Evolutionary conservation across 2,888 invertebrate species (phyloP), one percentile per base, ranked within the genome.

Genomic region (Suillia variegata): DNA sequence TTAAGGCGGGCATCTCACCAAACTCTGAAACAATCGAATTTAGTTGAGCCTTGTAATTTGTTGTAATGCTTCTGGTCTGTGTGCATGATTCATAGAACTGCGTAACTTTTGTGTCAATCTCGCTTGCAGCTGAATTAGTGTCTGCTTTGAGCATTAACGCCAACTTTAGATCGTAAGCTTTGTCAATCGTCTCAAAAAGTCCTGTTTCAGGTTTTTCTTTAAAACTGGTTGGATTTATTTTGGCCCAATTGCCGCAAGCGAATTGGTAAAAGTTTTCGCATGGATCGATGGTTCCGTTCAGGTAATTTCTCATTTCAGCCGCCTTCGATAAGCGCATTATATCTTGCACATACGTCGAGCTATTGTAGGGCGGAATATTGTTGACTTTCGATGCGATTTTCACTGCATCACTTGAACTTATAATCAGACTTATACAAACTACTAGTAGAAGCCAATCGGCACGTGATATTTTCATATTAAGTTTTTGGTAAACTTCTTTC

Each of bases 71-170:
- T 2, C 24, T 34, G 1, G 63, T 58, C 20, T 73, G 66, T 33
- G 75, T 58, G 31, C 79, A 80, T 0, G 81, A 80, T 3, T 80
- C 77, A 47, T 77, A 79, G 51, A 80, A 80, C 24, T 78, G 78
- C 62, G 78, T 81, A 0, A 79, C 74, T 2, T 70, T 69, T 5
- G 70, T 70, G 24, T 75, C 76, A 21, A 75, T 73, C 12, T 67
- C 56, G 20, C 66, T 68, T 26, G 78, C 79, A 10, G 66, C 72
- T 49, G 66, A 73, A 20, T 63, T 54, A 10, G 70, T 70, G 2
- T 69, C 70, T 15, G 59, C 58, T 2, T 62, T 66, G 2, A 80
- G 55, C 21, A 79, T 47, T 6, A 67, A 65, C 22, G 67, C 58
- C 12, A 77, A 58, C 1, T 74, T 74, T 2, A 74, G 70, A 50